Base-by-base conservation (phyloP, 2,888 invertebrate species). In the Cerceris rybyensis region DNA sequence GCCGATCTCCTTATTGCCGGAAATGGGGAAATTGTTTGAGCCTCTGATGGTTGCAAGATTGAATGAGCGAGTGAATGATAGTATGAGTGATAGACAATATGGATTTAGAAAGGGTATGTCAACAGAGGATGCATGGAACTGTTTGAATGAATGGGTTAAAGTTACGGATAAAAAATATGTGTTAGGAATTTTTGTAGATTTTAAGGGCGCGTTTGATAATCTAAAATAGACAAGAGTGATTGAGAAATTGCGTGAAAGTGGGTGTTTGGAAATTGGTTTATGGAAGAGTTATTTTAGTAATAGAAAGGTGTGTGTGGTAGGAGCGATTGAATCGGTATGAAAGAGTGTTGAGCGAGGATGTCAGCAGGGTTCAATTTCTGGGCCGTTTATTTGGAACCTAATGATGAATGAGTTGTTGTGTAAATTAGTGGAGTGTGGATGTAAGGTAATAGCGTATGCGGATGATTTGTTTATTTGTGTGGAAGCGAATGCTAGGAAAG, bases 161-260 rank as follows among this genome's bases (percentile, higher is more conserved):
- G n/a, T 9, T 28, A n/a, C n/a, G n/a, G 39, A 39, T 7, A 1
- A 0, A 0, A 73, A 64, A 28, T 63, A 68, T 50, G 46, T 68
- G 0, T 7, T 73, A 0, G 73, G 73, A 2, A n/a, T 68, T 14
- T 73, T 68, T 57, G 68, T 74, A 0, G 46, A 41, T 46, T 61
- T 43, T 6, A 28, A 52, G 16, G 58, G 58, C 39, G 52, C 68
- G n/a, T 68, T 68, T 42, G 68, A 60, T 2, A 70, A 70, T 42
- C 9, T 70, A 0, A 61, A 54, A 17, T 70, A 63, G 60, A 6
- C 11, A 0, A 46, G 46, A 9, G 64, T 69, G 16, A 52, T 74
- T 41, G 64, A 50, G 0, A 50, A 39, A 9, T 6, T 75, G 57
- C 42, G 11, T 6, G 70, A 63, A 28, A 4, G 39, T 0, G 67